Conservation (phyloP, 2,797 vertebrate species). For the Falco naumanni region DNA sequence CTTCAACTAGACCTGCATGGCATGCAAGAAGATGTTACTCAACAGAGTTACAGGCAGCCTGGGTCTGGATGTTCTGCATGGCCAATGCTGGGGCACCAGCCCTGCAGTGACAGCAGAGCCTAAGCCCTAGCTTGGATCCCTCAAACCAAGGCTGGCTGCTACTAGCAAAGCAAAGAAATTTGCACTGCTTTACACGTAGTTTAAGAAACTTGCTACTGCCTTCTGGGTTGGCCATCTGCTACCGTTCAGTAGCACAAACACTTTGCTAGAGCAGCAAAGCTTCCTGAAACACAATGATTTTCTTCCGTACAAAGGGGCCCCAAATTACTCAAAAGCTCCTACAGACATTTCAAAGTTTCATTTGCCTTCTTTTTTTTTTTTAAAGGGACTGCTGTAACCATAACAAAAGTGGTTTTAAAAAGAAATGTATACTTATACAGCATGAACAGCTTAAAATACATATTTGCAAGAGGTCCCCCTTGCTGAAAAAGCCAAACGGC, state of each 20-base stretch:
- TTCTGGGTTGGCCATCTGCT: background rate
- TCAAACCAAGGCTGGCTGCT: background rate
- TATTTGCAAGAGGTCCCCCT: background rate
- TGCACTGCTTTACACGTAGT: background rate
- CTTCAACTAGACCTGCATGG: background rate
- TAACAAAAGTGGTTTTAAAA: background rate
- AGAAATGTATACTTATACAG: background rate
- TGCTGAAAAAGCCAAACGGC: background rate
- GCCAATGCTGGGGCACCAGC: background rate
- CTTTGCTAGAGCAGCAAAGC: background rate
- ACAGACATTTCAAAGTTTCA: background rate
- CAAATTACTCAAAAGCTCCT: background rate
- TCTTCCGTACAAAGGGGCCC: background rate
- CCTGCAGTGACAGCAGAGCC: background rate
- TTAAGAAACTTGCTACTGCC: background rate
- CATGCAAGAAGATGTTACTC: background rate
- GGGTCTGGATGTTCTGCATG: background rate
- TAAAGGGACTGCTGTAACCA: background rate
- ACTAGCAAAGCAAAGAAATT: background rate
- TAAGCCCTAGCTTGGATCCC: background rate
- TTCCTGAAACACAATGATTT: constrained; percentile 8
- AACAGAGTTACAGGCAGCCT: background rate
- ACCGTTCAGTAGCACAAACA: background rate
- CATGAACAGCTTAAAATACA: background rate
- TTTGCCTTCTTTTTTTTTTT: background rate